Evolutionary conservation across 2,888 invertebrate species (phyloP).

Genomic region (Agrochola lychnidis): DNA sequence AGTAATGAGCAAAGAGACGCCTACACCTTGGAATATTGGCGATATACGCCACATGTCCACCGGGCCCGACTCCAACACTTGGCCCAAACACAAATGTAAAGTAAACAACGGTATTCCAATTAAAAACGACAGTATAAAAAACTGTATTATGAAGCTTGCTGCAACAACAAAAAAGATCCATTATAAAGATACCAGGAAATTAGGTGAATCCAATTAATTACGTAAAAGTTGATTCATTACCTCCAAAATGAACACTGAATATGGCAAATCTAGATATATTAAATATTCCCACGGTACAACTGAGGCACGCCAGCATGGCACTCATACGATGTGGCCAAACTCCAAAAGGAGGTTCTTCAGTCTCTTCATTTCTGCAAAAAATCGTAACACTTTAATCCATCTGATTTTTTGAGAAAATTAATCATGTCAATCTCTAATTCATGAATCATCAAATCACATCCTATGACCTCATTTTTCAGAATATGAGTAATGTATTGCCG

Average conservation of each 20-base stretch:
- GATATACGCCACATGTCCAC: conserved; percentile 98
- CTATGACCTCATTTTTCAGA: conserved; percentile 71
- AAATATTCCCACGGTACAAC: conserved; percentile 96
- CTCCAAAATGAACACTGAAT: conserved; percentile 96
- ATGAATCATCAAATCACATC: conserved; percentile 68
- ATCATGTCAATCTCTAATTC: conserved; percentile 27
- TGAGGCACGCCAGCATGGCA: conserved; percentile 95
- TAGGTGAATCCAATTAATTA: conserved; percentile 51
- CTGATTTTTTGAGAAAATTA: conserved; percentile 23
- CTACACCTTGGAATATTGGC: conserved; percentile 97
- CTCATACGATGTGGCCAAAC: conserved; percentile 91
- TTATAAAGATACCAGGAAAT: conserved; percentile 54
- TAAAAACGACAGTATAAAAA: conserved; percentile 94
- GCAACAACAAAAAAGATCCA: conserved; percentile 76
- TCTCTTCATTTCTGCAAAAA: conserved; percentile 84
- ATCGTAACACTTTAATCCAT: conserved; percentile 15
- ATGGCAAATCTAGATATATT: conserved; percentile 97
- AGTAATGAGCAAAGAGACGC: conserved; percentile 94
- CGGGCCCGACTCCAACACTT: conserved; percentile 95
- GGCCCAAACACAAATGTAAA: conserved; percentile 96
- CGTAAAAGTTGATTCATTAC: conserved; percentile 81
- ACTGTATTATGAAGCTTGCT: conserved; percentile 97
- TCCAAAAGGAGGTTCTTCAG: conserved; percentile 85
- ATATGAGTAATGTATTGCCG: conserved; percentile 61
- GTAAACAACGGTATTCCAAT: conserved; percentile 96